Evolutionary conservation across 2,888 invertebrate genomes (phyloP), one percentile per base, ranked within the genome.

Genomic region (Megaustenia siamemsis): DNA sequence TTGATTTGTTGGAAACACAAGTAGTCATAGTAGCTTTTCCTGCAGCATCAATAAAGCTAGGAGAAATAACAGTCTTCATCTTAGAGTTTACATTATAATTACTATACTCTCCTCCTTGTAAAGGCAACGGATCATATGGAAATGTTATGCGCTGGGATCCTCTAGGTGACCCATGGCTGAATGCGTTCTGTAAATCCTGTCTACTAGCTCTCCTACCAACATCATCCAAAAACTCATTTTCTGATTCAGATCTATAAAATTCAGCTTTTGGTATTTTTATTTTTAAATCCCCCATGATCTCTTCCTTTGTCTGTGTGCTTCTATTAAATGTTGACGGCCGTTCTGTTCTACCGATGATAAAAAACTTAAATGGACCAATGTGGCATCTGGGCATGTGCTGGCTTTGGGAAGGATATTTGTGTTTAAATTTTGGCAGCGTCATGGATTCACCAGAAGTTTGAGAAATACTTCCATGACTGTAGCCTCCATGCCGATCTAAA

Each of bases 11-110:
- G 18, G 88, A 87, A 5, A 91, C 89, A 69, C 89, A 89, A 0
- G 91, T 91, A n/a, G 90, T 90, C 88, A 91, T 90, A 12, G 91
- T 86, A 32, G 91, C 91, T 83, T 88, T 88, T 4, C 90, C 91
- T 60, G 91, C 89, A 49, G 91, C 89, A 32, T 90, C 90, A 76
- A 88, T 89, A 81, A 90, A 91, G 80, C 90, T 91, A 45, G 90
- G 91, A 24, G 90, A 91, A 76, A 90, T 90, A 43, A 91, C 69
- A 18, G 87, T 87, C 49, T 87, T 87, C 66, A 86, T 79, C 40
- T 87, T 87, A 8, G 84, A 75, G 53, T 80, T 79, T 38, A 71
- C 63, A 40, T 84, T 79, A 32, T 63, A 84, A 38, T 84, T 80
- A 32, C 40, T 56, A 53, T 80, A 84, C 6, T 84, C 80, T 32